Conservation (phyloP, 2,113 vertebrate species). For the Vidua chalybeata region DNA sequence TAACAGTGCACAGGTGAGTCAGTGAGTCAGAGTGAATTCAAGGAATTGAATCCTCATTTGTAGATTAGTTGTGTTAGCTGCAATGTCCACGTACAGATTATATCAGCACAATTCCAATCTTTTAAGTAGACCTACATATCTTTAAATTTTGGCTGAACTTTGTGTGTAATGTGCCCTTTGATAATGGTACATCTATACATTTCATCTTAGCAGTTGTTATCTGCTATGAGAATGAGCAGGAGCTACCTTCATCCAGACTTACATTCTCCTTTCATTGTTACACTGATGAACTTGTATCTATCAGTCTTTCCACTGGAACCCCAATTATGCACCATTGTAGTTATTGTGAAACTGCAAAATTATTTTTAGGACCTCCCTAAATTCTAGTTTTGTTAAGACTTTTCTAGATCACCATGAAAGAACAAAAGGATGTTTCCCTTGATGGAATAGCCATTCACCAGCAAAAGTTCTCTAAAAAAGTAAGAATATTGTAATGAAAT, state of each 20-base stretch:
- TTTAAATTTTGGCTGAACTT: neutral
- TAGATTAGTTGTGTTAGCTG: neutral
- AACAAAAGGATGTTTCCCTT: neutral
- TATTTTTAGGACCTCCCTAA: neutral
- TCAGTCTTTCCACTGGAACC: neutral
- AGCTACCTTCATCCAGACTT: neutral
- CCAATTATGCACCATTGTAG: neutral
- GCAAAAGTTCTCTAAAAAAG: neutral
- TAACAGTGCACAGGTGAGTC: accelerated
- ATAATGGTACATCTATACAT: neutral
- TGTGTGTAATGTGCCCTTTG: neutral
- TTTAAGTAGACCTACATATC: neutral
- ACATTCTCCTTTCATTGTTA: neutral
- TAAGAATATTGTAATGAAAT: neutral
- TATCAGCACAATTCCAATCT: neutral
- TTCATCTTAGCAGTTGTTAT: neutral
- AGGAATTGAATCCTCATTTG: neutral
- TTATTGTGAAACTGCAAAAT: neutral
- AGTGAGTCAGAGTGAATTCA: neutral
- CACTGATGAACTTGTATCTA: neutral
- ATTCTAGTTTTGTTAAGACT: neutral
- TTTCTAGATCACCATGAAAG: neutral
- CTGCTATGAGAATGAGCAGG: neutral
- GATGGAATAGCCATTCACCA: neutral
- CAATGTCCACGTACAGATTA: neutral